These are phyloP conservation scores for Acanthurus leucopareius DNA, from an alignment of 2,797 vertebrate species.

Conservation along the genomic window DNA sequence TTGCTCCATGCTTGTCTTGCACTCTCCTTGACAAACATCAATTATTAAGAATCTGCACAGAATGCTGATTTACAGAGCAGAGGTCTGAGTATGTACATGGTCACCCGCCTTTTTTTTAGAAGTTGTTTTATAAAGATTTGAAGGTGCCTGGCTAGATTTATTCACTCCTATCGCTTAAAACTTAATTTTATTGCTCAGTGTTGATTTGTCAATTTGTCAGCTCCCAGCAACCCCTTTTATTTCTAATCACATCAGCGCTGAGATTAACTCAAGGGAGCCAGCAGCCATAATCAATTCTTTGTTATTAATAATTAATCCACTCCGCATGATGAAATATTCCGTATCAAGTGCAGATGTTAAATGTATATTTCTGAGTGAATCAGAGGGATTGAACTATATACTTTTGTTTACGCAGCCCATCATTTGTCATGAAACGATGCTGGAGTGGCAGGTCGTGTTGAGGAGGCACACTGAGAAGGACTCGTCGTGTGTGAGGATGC, in stretches of 20 bases:
- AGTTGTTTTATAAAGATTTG: conserved; percentile 45
- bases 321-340: conserved; percentile 71
- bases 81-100: not conserved
- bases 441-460: conserved; percentile 17
- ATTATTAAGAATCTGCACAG: conserved; percentile 69
- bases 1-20: conserved; percentile 65
- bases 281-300: conserved; percentile 76
- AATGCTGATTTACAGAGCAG: conserved; percentile 68
- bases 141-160: conserved; percentile 43
- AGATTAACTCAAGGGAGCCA: conserved; percentile 66
- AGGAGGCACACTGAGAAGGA: conserved; percentile 22
- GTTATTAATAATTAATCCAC: conserved; percentile 78
- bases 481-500: conserved; percentile 46
- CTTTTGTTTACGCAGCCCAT: conserved; percentile 62
- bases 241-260: conserved; percentile 68
- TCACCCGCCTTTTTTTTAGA: conserved; percentile 40
- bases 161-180: conserved; percentile 48
- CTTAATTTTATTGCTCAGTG: conserved; percentile 46
- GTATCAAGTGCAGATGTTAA: conserved; percentile 72
- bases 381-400: conserved; percentile 48
- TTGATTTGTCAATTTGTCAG: conserved; percentile 64
- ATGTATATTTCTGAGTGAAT: conserved; percentile 62
- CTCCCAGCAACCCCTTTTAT: conserved; percentile 61
- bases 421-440: conserved; percentile 52
- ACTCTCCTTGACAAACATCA: conserved; percentile 68